Evolutionary conservation across 2,113 vertebrate species (phyloP).

Genomic region (Penelope pileata): DNA sequence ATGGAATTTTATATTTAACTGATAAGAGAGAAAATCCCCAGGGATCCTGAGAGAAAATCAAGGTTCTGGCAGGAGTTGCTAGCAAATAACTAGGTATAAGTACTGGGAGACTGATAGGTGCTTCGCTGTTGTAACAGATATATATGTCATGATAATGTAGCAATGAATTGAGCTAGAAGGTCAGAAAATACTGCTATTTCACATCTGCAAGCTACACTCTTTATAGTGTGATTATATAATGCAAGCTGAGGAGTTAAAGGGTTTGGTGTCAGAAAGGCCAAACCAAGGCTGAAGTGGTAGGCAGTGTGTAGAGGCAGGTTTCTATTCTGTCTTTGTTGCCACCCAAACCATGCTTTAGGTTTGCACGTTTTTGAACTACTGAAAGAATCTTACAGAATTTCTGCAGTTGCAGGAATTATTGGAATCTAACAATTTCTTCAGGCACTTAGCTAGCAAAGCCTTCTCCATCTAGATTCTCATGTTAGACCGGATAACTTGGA

Average conservation of each 20-base stretch:
- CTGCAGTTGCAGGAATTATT: background rate
- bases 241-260: background rate
- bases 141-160: background rate
- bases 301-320: background rate
- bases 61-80: background rate
- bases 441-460: background rate
- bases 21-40: background rate
- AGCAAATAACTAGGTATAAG: background rate
- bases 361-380: background rate
- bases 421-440: background rate
- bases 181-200: background rate
- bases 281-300: background rate
- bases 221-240: background rate
- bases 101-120: background rate
- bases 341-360: background rate
- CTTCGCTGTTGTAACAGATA: background rate
- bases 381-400: background rate
- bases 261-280: background rate
- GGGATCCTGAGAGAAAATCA: background rate
- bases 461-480: background rate
- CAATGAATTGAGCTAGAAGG: background rate
- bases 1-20: background rate
- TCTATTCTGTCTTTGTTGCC: background rate
- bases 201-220: background rate
- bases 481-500: background rate